These are phyloP conservation scores for Bufo bufo DNA, from an alignment of 2,113 vertebrate genomes.

Conservation along the genomic window DNA sequence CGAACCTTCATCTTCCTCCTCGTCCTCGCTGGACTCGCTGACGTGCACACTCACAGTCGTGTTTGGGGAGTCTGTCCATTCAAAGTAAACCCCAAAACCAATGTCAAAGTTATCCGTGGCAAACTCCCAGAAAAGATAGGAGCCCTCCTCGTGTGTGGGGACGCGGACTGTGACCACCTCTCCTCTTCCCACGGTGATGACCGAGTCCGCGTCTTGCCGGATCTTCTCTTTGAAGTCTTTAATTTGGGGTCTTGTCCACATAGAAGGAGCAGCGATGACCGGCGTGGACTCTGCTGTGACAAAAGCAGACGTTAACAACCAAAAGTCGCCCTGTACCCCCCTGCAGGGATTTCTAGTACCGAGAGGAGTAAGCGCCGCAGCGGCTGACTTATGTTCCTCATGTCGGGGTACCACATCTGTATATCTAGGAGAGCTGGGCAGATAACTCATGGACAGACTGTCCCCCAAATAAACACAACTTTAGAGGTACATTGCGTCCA, in stretches of 20 bases:
- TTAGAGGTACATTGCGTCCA: too few species aligned
- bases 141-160: slow-evolving; percentile 95
- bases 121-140: slow-evolving; percentile 99
- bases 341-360: too few species aligned
- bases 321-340: neutral
- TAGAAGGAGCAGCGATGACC: slow-evolving; percentile 94
- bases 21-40: slow-evolving; percentile 97
- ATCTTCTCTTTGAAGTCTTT: slow-evolving; percentile 99
- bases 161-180: slow-evolving; percentile 98
- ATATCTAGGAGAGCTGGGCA: too few species aligned
- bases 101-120: slow-evolving; percentile 99
- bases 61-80: slow-evolving; percentile 96
- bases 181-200: slow-evolving; percentile 96
- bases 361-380: too few species aligned
- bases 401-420: too few species aligned
- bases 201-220: slow-evolving; percentile 94
- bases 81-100: slow-evolving; percentile 98
- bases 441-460: too few species aligned
- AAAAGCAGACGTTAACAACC: neutral
- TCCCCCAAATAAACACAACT: too few species aligned
- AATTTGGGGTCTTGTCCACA: slow-evolving; percentile 99
- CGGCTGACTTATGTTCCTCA: too few species aligned
- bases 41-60: slow-evolving; percentile 96
- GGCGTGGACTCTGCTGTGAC: slow-evolving; percentile 80
- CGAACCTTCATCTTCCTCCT: slow-evolving; percentile 95